These are phyloP conservation scores for Spialia ferax DNA, from an alignment of 2,888 invertebrate species.

Conservation along the genomic window DNA sequence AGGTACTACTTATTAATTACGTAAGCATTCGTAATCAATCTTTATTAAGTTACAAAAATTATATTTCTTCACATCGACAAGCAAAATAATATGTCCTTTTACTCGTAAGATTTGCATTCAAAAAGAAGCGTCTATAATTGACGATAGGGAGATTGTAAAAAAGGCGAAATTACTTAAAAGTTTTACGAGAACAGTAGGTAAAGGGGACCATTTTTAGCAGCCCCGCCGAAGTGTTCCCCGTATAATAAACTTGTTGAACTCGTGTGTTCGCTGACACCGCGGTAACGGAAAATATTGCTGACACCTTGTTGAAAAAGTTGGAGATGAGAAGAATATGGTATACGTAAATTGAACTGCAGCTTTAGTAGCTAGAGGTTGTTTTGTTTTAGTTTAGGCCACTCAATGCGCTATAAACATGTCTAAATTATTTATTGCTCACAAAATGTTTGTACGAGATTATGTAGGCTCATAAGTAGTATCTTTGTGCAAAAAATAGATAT, in stretches of 20 bases:
- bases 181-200: slow-evolving; percentile 50
- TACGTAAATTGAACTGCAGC: neutral
- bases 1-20: no score
- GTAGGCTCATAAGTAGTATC: no score
- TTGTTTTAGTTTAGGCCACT: neutral
- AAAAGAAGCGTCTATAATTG: slow-evolving; percentile 25
- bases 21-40: no score
- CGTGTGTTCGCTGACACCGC: slow-evolving; percentile 37
- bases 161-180: slow-evolving; percentile 53
- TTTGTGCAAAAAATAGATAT: no score
- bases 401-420: neutral
- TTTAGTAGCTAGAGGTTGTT: neutral
- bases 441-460: no score
- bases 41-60: no score
- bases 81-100: no score
- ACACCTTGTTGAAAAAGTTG: slow-evolving; percentile 15
- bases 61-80: neutral
- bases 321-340: neutral
- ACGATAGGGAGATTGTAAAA: slow-evolving; percentile 17
- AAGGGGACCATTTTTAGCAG: slow-evolving; percentile 45
- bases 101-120: no score
- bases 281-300: slow-evolving; percentile 23
- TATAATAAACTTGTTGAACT: slow-evolving; percentile 44
- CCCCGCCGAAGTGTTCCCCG: slow-evolving; percentile 37
- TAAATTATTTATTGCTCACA: no score